Evolutionary conservation across 2,888 invertebrate genomes (phyloP).

Genomic region (Hemistola chrysoprasaria): DNA sequence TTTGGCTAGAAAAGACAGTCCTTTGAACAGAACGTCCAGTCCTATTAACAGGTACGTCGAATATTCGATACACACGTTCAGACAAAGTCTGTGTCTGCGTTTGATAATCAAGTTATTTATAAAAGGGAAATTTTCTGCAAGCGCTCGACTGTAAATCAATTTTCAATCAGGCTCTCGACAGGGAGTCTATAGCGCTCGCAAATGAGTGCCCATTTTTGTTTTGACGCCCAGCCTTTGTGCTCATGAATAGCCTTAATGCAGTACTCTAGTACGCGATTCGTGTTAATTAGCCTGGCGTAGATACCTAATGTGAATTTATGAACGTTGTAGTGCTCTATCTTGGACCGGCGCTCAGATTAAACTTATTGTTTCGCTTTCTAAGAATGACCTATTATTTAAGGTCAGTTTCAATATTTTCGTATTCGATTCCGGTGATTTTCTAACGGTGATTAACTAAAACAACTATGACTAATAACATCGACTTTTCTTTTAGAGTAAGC

Average conservation of each 20-base stretch:
- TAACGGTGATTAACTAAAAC: too few species aligned
- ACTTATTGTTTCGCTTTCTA: too few species aligned
- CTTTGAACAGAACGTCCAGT: constrained; percentile 78
- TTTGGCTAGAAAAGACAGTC: constrained; percentile 74
- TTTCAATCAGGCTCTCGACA: constrained; percentile 42
- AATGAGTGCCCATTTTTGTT: constrained; percentile 34
- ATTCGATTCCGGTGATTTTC: too few species aligned
- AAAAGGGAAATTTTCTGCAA: constrained; percentile 29
- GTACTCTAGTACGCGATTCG: constrained; percentile 19
- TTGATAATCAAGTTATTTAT: constrained; percentile 36
- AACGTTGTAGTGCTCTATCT: constrained; percentile 5
- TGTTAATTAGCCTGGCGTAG: constrained; percentile 22
- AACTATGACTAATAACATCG: too few species aligned
- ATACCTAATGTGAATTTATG: constrained; percentile 13
- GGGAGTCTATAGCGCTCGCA: constrained; percentile 34
- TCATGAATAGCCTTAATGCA: constrained; percentile 25
- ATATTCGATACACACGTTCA: constrained; percentile 3
- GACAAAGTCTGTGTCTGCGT: constrained; percentile 10
- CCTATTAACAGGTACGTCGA: constrained; percentile 75
- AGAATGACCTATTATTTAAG: too few species aligned
- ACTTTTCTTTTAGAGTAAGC: constrained; percentile 68
- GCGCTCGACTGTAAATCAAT: constrained; percentile 43
- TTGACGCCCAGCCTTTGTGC: constrained; percentile 23
- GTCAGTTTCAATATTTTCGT: too few species aligned
- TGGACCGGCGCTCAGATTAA: constrained; percentile 4